Conservation (phyloP, 2,888 invertebrate genomes). For the Empis stercorea region DNA sequence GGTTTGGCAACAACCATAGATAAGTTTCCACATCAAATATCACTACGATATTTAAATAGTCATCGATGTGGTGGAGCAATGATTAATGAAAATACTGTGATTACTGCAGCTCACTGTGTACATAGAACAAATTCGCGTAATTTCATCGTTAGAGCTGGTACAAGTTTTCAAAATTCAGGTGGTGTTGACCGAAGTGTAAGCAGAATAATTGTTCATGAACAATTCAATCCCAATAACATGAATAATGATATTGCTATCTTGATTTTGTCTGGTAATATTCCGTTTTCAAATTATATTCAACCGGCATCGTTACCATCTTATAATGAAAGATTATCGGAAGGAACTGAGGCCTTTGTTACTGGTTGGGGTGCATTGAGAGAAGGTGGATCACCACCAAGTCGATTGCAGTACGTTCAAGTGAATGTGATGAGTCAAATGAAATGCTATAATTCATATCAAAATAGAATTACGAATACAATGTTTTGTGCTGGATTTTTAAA, state of each 20-base stretch:
- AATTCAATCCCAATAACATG: slow-evolving; percentile 25
- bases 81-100: slow-evolving; percentile 22
- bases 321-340: neutral
- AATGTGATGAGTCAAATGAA: neutral
- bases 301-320: neutral
- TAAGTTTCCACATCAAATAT: slow-evolving; percentile 37
- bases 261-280: slow-evolving; percentile 1
- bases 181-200: slow-evolving; percentile 29
- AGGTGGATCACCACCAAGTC: neutral
- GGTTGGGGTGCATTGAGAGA: slow-evolving; percentile 3
- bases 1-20: slow-evolving; percentile 32
- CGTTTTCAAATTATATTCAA: neutral
- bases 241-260: slow-evolving; percentile 36
- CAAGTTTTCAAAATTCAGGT: slow-evolving; percentile 23
- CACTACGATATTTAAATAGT: slow-evolving; percentile 24
- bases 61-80: slow-evolving; percentile 39
- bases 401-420: neutral
- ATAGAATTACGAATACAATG: neutral
- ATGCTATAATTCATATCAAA: neutral
- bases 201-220: slow-evolving; percentile 21
- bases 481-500: slow-evolving; percentile 39
- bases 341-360: neutral
- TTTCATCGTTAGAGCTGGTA: slow-evolving; percentile 31
- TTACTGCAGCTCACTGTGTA: slow-evolving; percentile 38
- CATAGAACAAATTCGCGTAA: slow-evolving; percentile 13